phyloP scores from a whole-genome alignment of 2,797 vertebrate species.

The Salarias fasciatus region DNA sequence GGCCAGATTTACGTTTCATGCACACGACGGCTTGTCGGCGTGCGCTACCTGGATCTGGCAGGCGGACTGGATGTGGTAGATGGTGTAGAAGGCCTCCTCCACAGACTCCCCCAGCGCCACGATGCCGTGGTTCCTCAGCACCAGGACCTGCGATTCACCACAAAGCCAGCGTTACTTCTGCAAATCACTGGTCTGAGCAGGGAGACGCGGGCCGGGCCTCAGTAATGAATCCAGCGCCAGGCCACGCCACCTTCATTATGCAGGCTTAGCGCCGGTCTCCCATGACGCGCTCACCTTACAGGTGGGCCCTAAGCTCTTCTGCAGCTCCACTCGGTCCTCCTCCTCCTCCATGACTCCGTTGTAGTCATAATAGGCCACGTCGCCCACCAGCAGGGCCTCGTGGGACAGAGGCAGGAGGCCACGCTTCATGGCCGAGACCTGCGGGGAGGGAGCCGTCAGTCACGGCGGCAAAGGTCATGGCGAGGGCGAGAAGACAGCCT shows the following conservation, averaged over 20 bases:
- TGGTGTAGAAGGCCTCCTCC: constrained; percentile 95
- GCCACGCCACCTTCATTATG: no score
- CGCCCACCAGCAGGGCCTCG: constrained; percentile 92
- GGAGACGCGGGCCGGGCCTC: no score
- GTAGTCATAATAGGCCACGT: constrained; percentile 93
- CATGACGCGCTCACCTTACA: constrained; percentile 87
- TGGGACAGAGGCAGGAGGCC: constrained; percentile 94
- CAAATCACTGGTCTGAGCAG: no score
- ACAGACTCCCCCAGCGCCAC: constrained; percentile 93
- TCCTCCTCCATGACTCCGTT: constrained; percentile 92
- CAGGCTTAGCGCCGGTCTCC: background rate
- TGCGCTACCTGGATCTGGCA: constrained; percentile 94
- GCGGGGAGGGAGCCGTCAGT: constrained; percentile 24
- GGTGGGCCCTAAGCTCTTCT: constrained; percentile 95
- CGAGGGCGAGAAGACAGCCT: no score
- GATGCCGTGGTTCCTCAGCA: constrained; percentile 92
- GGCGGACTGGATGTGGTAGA: constrained; percentile 95
- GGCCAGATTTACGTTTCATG: constrained; percentile 19
- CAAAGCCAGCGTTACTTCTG: no score
- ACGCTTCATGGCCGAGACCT: constrained; percentile 97
- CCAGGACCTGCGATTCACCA: constrained; percentile 84
- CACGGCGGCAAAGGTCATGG: background rate
- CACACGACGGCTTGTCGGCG: no score
- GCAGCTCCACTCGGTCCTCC: constrained; percentile 91
- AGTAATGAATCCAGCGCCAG: no score